These are phyloP conservation scores for Calidris pygmaea DNA, from an alignment of 2,113 vertebrate genomes.

Conservation along the genomic window DNA sequence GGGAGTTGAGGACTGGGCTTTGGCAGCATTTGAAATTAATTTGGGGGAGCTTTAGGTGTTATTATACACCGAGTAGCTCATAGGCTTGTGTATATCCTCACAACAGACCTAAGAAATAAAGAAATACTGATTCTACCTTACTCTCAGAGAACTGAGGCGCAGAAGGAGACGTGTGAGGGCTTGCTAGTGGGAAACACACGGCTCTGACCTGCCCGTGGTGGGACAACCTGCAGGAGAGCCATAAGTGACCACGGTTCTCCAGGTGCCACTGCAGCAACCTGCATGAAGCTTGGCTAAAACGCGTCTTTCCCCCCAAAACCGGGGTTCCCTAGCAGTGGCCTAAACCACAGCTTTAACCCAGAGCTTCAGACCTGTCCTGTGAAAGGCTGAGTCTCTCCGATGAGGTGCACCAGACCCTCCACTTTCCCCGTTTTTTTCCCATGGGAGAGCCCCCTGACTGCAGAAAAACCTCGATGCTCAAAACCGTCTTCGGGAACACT, in stretches of 20 bases:
- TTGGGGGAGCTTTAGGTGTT: neutral
- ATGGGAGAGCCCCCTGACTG: accelerated
- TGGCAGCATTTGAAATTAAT: neutral
- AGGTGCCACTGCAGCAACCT: neutral
- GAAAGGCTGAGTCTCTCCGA: neutral
- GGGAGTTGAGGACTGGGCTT: neutral
- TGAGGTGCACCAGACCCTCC: neutral
- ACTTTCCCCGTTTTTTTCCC: neutral
- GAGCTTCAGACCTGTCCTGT: neutral
- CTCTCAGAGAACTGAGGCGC: neutral
- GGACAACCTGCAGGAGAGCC: neutral
- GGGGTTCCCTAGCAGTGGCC: neutral
- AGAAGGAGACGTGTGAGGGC: neutral
- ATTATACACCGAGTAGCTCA: neutral
- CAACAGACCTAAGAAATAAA: neutral
- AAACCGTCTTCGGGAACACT: neutral
- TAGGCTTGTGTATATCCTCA: neutral
- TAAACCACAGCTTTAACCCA: neutral
- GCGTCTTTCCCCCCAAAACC: neutral
- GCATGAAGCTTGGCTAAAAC: neutral
- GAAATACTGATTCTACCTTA: neutral
- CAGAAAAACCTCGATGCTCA: neutral
- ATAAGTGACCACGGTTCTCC: accelerated
- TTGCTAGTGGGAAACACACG: neutral
- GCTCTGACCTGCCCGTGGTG: neutral